Evolutionary conservation across 2,888 invertebrate species (phyloP), one percentile per base, ranked within the genome.

Genomic region (Tipula confusa): DNA sequence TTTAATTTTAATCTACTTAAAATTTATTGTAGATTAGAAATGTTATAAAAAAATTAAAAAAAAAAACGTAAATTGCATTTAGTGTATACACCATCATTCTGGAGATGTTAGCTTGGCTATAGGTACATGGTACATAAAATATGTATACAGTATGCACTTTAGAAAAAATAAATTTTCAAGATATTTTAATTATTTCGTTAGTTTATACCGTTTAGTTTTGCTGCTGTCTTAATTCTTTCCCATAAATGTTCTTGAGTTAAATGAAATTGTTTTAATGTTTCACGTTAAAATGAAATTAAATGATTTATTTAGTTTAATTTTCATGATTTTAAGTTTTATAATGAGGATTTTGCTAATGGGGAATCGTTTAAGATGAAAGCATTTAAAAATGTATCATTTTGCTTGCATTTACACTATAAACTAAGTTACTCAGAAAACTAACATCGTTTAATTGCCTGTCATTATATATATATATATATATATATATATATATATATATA

Each of bases 1-100:
- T 64, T 64, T 64, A 24, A 64, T 64, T 64, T 64, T 64, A 64
- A 64, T 64, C 64, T 64, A 64, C 64, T 64, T 64, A 64, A 64
- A 64, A 64, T 64, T 64, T 64, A 64, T 64, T 64, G 64, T 64
- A 64, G 64, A 64, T 64, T 64, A 64, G 64, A 64, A 64, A 24
- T 64, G 24, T 11, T 64, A 64, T 64, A 64, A 43, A 64, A 64
- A 64, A 9, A 3, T 33, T n/a, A n/a, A n/a, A n/a, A n/a, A n/a
- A n/a, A n/a, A n/a, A n/a, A n/a, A n/a, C n/a, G 11, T 33, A 33
- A 33, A 64, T 24, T 64, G 64, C 64, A 64, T 64, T 64, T 64
- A 64, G 24, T 64, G 9, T 64, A 24, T 24, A 18, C 64, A 24
- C 4, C 15, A 15, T 43, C n/a, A n/a, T n/a, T n/a, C 43, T 15